Evolutionary conservation across 1,140 invertebrate genomes (phyloP).

Genomic region (Frieseomelitta varia): DNA sequence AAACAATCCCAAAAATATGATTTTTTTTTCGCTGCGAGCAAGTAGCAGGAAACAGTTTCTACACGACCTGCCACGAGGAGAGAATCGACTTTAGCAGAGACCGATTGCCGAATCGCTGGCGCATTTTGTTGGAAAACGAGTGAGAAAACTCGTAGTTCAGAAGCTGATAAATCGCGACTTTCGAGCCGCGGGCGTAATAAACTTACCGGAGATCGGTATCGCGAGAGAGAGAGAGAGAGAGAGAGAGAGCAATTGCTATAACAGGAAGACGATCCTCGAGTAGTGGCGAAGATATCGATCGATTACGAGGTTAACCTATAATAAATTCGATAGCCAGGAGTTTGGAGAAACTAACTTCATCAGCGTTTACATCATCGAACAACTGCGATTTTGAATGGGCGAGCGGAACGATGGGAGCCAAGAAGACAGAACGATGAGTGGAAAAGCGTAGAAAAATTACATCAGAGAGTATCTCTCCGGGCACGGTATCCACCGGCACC

Average conservation of each 20-base stretch:
- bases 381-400: background rate
- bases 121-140: no score
- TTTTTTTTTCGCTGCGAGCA: no score
- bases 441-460: background rate
- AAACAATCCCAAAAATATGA: no score
- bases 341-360: background rate
- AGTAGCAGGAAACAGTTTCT: no score
- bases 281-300: background rate
- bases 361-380: conserved; percentile 9
- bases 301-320: background rate
- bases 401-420: background rate
- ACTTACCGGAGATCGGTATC: background rate
- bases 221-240: background rate
- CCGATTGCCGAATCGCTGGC: no score
- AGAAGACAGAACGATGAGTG: background rate
- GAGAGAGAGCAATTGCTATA: background rate
- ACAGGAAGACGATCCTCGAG: no score
- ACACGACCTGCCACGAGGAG: no score
- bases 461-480: background rate
- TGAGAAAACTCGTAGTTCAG: background rate
- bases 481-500: background rate
- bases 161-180: background rate
- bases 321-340: conserved; percentile 1
- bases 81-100: no score
- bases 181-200: background rate